phyloP scores from a whole-genome alignment of 2,113 vertebrate species.

The Stigmatopora argus region DNA sequence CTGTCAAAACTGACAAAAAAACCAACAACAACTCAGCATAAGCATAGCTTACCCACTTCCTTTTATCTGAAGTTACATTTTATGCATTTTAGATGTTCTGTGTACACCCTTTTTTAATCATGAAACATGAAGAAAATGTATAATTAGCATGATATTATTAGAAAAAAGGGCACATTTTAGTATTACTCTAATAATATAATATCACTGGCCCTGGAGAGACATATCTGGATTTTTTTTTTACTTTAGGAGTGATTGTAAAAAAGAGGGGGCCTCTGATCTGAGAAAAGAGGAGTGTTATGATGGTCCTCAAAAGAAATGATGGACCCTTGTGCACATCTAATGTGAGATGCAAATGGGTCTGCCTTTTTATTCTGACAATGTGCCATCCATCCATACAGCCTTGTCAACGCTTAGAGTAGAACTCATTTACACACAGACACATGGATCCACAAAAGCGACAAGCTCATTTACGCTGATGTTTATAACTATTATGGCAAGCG shows the following conservation, averaged over 20 bases:
- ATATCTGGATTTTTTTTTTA: not conserved
- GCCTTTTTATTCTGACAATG: conserved; percentile 46
- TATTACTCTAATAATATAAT: not conserved
- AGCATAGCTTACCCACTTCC: not conserved
- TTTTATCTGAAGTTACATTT: no score
- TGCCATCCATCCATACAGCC: conserved; percentile 43
- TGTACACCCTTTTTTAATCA: no score
- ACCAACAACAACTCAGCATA: not conserved
- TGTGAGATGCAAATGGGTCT: conserved; percentile 50
- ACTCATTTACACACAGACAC: conserved; percentile 30
- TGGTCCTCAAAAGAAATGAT: conserved; percentile 30
- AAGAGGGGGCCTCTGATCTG: not conserved
- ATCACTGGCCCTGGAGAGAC: not conserved
- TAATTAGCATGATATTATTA: not conserved
- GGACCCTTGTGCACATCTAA: conserved; percentile 35
- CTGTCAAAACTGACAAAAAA: not conserved
- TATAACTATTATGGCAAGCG: conserved; percentile 60
- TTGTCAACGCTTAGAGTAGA: conserved; percentile 44
- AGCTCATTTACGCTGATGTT: conserved; percentile 60
- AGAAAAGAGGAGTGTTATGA: conserved; percentile 13
- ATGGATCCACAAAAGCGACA: conserved; percentile 25
- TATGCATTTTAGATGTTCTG: not conserved
- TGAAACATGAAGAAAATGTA: no score
- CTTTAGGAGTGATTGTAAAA: conserved; percentile 17
- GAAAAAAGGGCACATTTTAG: not conserved